phyloP scores from a whole-genome alignment of 2,797 vertebrate genomes.

The Acropternis orthonyx region DNA sequence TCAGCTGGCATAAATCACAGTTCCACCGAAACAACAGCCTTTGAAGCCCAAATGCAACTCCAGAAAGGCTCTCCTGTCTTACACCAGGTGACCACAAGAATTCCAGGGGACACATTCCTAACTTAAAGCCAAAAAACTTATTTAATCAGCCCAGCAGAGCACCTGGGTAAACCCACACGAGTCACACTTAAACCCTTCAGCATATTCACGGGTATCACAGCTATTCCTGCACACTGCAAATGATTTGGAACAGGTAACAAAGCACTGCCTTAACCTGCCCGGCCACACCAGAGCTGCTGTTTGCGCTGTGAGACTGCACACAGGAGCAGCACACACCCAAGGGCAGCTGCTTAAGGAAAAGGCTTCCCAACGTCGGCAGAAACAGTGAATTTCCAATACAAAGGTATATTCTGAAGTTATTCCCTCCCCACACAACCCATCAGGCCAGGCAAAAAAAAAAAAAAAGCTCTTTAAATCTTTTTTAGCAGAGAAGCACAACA shows the following conservation, averaged over 20 bases:
- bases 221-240: neutral
- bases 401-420: neutral
- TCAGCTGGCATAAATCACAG: constrained; percentile 17
- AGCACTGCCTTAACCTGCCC: neutral
- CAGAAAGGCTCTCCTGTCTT: neutral
- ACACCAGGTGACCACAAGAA: neutral
- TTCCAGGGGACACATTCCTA: too few species aligned
- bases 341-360: neutral
- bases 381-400: neutral
- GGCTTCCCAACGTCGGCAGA: neutral
- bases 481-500: neutral
- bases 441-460: neutral
- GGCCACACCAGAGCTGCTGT: neutral
- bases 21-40: neutral
- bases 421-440: fast-evolving
- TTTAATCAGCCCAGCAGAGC: neutral
- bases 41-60: neutral
- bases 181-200: neutral
- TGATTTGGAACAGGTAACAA: neutral
- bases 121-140: neutral
- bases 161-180: neutral
- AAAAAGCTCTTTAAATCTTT: neutral
- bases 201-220: neutral
- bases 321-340: neutral
- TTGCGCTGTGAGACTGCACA: neutral